Evolutionary conservation across 2,113 vertebrate genomes (phyloP), one percentile per base, ranked within the genome.

Genomic region (Ondatra zibethicus): DNA sequence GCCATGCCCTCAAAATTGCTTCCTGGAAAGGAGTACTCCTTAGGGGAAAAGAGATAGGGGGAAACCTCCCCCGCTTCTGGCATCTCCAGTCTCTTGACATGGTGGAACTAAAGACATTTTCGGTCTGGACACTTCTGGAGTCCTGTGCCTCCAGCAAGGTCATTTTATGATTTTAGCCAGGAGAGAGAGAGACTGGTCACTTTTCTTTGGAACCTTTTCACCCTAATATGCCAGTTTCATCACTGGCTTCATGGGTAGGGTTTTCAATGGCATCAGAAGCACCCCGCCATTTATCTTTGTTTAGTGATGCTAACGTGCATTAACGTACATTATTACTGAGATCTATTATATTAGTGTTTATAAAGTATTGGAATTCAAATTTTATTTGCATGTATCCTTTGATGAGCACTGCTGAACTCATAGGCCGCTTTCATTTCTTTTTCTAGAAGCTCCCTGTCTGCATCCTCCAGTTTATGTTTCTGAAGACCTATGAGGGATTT

Each of bases 341-440:
- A 66, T 63, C n/a, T 72, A 3, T 86, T 82, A 77, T 27, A n/a
- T 55, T 73, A 68, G 4, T 58, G 33, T 0, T 90, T 78, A 75
- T 3, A 58, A 80, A 85, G 63, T 92, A 23, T 55, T 65, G n/a
- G 5, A 72, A 81, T 14, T 81, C 23, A 25, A 36, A 45, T 86
- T 84, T 90, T 80, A 39, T 94, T 80, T 96, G 36, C 65, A 91
- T 73, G 82, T 86, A 14, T 91, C 29, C 75, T 86, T 13, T 75
- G 65, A 91, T 23, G 5, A 81, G 6, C 95, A 4, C 70, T 75
- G 8, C 36, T 78, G 82, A 92, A 7, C 25, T 91, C 52, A 75
- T 47, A 52, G 90, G 14, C 52, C 63, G 52, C 91, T 91, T 92
- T 16, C 31, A 63, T 87, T 95, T 92, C 27, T 94, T 90, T 95